Evolutionary conservation across 2,888 invertebrate genomes (phyloP), one percentile per base, ranked within the genome.

Genomic region (Sthenelais limicola): DNA sequence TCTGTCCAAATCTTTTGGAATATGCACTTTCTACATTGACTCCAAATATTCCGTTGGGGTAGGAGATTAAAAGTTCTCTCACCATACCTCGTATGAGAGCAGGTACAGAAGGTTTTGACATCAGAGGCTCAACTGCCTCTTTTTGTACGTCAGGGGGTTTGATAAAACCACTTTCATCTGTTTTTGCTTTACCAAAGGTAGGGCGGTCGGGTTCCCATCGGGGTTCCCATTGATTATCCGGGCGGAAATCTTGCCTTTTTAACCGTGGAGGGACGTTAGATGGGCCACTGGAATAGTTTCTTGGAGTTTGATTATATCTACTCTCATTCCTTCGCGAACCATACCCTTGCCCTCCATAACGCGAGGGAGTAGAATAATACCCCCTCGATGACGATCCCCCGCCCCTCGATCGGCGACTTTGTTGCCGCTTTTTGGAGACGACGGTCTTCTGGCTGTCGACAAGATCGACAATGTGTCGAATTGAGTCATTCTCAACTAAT

Each of bases 11-110:
- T n/a, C 77, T 56, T 69, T 76, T 78, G 2, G 72, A 75, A 74
- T 80, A 83, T 15, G 80, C 80, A 32, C 58, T 71, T 26, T 79
- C 80, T 47, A 81, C 80, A 49, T 79, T 77, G 32, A 74, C 74
- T 15, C 79, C 68, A 5, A 77, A 75, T 26, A 82, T 58, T 5
- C 81, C 81, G 68, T 78, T 71, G 0, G 77, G 74, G 66, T 79
- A 78, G 9, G 80, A 74, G 21, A 71, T 75, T 12, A 82, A 74
- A 18, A 83, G 70, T 30, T 80, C 74, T 5, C 67, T 49, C 12
- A 83, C 78, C 26, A 81, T 77, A 21, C 75, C 76, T 56, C 78
- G 72, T 12, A 80, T 72, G 67, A 32, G 32, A 18, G 32, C 24
- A 30, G 68, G 56, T 3, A 73, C 52, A 24, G 35, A 30, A 3